Percentiles rank a stretch among this genome's conserved stretches.
phyloP scores from a whole-genome alignment of 1,140 invertebrate genomes.

The Drosophila ananassae region DNA sequence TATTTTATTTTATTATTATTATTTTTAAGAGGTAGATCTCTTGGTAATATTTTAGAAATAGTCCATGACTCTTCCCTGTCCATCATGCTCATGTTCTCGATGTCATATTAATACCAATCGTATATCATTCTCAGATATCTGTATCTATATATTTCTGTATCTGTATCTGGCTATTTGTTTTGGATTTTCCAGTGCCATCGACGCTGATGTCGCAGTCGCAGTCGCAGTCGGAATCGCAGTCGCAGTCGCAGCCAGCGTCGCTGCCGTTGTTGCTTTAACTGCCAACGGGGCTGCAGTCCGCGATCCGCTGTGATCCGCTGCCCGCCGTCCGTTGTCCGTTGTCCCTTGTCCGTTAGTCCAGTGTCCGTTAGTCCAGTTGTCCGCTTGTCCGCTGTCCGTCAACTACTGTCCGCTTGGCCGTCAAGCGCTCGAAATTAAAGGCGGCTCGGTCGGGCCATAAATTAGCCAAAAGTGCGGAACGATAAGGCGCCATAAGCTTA shows the following conservation, averaged over 20 bases:
- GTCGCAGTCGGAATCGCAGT: constrained; percentile 1
- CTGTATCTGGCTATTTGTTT: not conserved
- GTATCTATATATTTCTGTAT: constrained; percentile 4
- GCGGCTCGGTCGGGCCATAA: constrained; percentile 20
- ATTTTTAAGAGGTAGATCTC: no score
- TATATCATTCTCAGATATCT: constrained; percentile 9
- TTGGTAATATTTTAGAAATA: not conserved
- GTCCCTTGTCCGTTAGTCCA: not conserved
- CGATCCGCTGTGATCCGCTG: constrained; percentile 1
- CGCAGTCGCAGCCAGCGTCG: constrained; percentile 20
- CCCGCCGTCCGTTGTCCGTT: not conserved
- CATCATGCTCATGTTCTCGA: not conserved
- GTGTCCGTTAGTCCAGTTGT: not conserved
- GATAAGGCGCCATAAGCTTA: constrained; percentile 1
- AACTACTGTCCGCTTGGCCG: not conserved
- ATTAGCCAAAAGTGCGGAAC: constrained; percentile 8
- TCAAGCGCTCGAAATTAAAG: not conserved
- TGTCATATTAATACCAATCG: constrained; percentile 1
- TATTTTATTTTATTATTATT: no score
- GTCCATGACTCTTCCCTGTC: no score
- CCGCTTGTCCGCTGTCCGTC: not conserved
- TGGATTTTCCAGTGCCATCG: constrained; percentile 23
- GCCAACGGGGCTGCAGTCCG: constrained; percentile 20
- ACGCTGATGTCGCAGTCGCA: constrained; percentile 29
- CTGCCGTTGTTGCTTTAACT: constrained; percentile 41